phyloP scores from a whole-genome alignment of 2,797 vertebrate species.

The Botia almorhae region DNA sequence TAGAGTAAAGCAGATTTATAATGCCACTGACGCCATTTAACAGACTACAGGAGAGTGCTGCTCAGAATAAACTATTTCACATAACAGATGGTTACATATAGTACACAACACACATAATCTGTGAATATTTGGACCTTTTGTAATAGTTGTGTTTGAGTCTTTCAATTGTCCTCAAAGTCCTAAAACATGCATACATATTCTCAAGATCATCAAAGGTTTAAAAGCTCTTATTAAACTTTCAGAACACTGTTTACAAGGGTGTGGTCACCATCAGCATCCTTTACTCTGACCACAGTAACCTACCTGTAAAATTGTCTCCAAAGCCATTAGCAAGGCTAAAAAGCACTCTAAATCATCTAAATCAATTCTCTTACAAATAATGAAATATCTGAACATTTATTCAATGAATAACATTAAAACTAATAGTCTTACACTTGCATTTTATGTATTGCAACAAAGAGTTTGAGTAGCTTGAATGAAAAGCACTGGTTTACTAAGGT shows the following conservation, averaged over 20 bases:
- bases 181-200: not conserved
- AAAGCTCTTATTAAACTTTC: not conserved
- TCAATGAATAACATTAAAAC: not conserved
- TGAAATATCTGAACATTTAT: not conserved
- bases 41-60: not conserved
- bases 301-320: not conserved
- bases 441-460: no score
- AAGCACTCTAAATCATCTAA: not conserved
- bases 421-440: no score
- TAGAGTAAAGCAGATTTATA: conserved; percentile 12
- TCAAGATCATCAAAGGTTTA: not conserved
- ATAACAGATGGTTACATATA: no score
- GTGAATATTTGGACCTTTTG: no score
- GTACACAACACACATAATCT: no score
- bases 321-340: not conserved
- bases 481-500: no score
- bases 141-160: no score
- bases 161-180: not conserved
- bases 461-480: no score
- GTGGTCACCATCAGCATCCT: not conserved
- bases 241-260: not conserved
- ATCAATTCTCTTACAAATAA: not conserved
- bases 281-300: no score
- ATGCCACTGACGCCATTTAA: conserved; percentile 1
- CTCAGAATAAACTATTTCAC: no score